Conservation (phyloP, 1,140 invertebrate species). For the Drosophila elegans region DNA sequence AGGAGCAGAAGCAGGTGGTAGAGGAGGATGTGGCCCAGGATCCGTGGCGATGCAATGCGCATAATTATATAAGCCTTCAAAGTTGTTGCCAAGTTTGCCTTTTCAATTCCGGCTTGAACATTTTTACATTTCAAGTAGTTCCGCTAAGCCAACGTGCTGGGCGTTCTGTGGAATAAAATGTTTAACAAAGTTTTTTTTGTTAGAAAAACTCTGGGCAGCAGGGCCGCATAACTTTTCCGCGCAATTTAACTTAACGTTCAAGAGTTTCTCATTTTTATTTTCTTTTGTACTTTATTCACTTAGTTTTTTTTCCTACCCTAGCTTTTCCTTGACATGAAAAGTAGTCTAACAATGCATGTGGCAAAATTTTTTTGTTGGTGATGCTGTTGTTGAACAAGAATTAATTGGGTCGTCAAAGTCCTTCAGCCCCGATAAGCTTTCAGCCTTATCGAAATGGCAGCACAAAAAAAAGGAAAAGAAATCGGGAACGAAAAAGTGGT, state of each 20-base stretch:
- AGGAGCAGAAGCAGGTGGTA: conserved; percentile 31
- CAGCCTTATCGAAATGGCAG: conserved; percentile 61
- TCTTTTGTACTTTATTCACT: conserved; percentile 46
- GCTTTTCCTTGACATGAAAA: conserved; percentile 33
- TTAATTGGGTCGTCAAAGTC: conserved; percentile 78
- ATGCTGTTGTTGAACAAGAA: conserved; percentile 43
- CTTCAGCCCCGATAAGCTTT: conserved; percentile 63
- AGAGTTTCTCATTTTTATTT: conserved; percentile 46
- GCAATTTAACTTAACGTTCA: conserved; percentile 74
- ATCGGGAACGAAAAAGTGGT: not conserved
- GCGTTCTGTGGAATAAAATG: conserved; percentile 51
- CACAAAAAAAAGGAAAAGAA: conserved; percentile 6
- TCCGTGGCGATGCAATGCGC: conserved; percentile 41
- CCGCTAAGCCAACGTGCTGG: conserved; percentile 66
- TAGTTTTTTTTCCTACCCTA: not conserved
- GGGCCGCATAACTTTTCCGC: conserved; percentile 71
- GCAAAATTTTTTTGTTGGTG: conserved; percentile 29
- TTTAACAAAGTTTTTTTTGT: conserved; percentile 56
- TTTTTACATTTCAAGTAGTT: conserved; percentile 80
- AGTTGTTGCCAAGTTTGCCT: conserved; percentile 67
- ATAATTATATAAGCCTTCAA: conserved; percentile 74
- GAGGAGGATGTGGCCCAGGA: conserved; percentile 32
- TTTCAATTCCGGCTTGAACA: conserved; percentile 60
- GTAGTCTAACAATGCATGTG: conserved; percentile 54
- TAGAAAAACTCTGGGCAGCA: conserved; percentile 32